Evolutionary conservation across 2,888 invertebrate genomes (phyloP), one percentile per base, ranked within the genome.

Genomic region (Malacosoma neustria): DNA sequence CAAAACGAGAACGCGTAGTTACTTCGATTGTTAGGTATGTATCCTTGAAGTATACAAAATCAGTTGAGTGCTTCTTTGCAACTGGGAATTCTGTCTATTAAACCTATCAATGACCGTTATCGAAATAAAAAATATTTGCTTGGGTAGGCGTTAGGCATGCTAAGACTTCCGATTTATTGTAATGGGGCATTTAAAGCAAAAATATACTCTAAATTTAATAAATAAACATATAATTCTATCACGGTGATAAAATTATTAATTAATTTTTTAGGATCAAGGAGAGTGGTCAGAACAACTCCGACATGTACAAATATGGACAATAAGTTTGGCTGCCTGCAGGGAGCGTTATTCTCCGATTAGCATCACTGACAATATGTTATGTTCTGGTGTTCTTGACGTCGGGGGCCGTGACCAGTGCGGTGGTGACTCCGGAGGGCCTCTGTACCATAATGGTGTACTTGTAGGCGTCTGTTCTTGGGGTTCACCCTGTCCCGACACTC

Each of bases 381-480:
- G 65, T 46, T 50, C 61, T 4, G 64, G 64, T 3, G 66, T 63
- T 58, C 50, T 67, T 1, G 62, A 65, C 32, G 63, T 68, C 5
- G 68, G 69, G 22, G 60, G 68, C 13, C 52, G 69, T 7, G 71
- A 67, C 48, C 63, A 64, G 43, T 61, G 72, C 51, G 47, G 51
- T 47, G 59, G 59, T 3, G 65, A 63, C 48, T 57, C 57, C 9
- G 62, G 61, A 2, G 57, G 65, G 32, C 63, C 65, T 1, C 56
- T 66, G n/a, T 43, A 56, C 38, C 63, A 62, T 44, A 55, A 57
- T 36, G 41, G 44, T 34, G 52, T 59, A 4, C 44, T 61, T 6
- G 61, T 64, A 2, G 66, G 66, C 6, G 48, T 67, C 29, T 53
- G 56, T 45, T 66, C 66, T 4, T 66, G 53, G 49, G 66, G 64